Conservation (phyloP, 2,113 vertebrate genomes). For the Crocuta crocuta region DNA sequence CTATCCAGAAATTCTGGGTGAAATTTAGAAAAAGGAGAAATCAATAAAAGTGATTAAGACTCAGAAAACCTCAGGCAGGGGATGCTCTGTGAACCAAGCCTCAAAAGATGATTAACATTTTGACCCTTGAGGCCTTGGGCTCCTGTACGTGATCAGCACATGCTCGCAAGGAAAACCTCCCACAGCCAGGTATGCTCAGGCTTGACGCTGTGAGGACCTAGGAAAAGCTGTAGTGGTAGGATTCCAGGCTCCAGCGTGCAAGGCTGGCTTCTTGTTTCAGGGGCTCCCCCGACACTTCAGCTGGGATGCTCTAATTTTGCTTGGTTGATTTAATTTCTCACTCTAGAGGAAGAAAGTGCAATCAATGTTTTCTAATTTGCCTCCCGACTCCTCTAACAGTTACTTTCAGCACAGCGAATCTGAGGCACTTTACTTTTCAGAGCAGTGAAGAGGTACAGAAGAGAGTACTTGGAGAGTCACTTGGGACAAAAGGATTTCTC, state of each 20-base stretch:
- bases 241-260: not conserved
- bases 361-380: constrained; percentile 58
- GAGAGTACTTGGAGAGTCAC: not conserved
- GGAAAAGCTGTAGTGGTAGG: not conserved
- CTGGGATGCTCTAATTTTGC: constrained; percentile 40
- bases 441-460: not conserved
- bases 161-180: not conserved
- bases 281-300: not conserved
- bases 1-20: not conserved
- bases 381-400: constrained; percentile 44
- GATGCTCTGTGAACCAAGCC: not conserved
- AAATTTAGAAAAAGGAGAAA: constrained; percentile 40
- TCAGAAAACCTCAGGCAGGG: not conserved
- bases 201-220: not conserved
- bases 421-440: constrained; percentile 11
- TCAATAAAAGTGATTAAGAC: not conserved
- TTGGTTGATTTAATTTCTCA: constrained; percentile 72
- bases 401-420: constrained; percentile 31
- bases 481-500: not conserved
- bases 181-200: no score
- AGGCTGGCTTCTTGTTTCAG: not conserved
- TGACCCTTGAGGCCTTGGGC: not conserved
- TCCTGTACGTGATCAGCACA: not conserved
- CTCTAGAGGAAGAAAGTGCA: constrained; percentile 50
- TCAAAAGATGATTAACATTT: constrained; percentile 11